phyloP scores from a whole-genome alignment of 1,140 invertebrate species.

The Archegozetes longisetosus region DNA sequence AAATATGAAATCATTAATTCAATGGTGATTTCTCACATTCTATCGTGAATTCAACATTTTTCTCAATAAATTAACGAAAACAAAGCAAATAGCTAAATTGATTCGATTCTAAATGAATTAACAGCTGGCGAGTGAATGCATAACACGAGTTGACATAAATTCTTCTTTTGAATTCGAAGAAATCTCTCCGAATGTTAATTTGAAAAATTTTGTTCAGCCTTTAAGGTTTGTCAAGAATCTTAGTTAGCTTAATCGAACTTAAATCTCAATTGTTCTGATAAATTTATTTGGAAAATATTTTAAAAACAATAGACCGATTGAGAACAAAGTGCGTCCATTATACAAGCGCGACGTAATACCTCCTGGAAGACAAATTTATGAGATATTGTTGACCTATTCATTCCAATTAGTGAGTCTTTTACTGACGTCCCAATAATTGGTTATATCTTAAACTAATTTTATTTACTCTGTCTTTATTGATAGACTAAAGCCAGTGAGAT shows the following conservation, averaged over 20 bases:
- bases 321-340: constrained; percentile 57
- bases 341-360: constrained; percentile 60
- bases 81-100: neutral
- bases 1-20: too few species aligned
- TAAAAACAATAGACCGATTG: constrained; percentile 48
- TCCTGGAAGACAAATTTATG: constrained; percentile 69
- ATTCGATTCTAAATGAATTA: neutral
- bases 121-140: constrained; percentile 50
- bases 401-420: constrained; percentile 20
- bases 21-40: too few species aligned
- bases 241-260: too few species aligned
- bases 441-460: neutral
- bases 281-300: too few species aligned
- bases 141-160: constrained; percentile 49
- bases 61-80: neutral
- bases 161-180: constrained; percentile 58
- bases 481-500: constrained; percentile 60
- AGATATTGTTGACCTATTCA: constrained; percentile 65
- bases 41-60: too few species aligned
- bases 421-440: too few species aligned
- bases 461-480: neutral
- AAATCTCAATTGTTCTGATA: too few species aligned
- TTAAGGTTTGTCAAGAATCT: too few species aligned
- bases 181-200: constrained; percentile 47
- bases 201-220: constrained; percentile 62